Evolutionary conservation across 2,113 vertebrate species (phyloP), one percentile per base, ranked within the genome.

Genomic region (Vimba vimba): DNA sequence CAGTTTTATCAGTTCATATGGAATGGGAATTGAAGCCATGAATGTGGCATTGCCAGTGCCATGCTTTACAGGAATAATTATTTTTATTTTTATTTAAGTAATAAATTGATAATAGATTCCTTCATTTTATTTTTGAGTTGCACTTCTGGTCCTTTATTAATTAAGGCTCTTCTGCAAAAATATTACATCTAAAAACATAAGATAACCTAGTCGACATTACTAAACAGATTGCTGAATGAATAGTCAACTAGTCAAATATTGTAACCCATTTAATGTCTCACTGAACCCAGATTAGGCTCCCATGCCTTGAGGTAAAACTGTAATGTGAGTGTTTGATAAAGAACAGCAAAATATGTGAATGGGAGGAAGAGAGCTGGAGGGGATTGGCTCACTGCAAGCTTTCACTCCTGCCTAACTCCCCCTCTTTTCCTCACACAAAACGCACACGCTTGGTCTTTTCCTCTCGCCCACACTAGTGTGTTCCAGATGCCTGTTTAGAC

Each of bases 401-500:
- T 47, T 62, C 36, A n/a, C 27, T 27, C 43, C 33, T 52, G n/a
- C 27, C 57, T 30, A 2, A 74, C 71, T 77, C 71, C 55, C 36
- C 27, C 71, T 78, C 19, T 47, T 84, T 82, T 57, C 23, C 50
- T 36, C 30, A 17, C 33, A 8, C 21, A 39, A 57, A 69, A 39
- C 9, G 68, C 68, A 73, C 50, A 52, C n/a, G 23, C 69, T 71
- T 10, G 12, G 13, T 71, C 55, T 81, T 66, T 50, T 69, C 85
- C 59, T 62, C 69, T 79, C 69, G 21, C 81, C 33, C 39, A 71
- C 85, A 80, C 81, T 10, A 55, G 83, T 76, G 36, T 33, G 17
- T 86, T 69, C 71, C 81, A 84, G 60, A 47, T 84, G 64, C 59
- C 74, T 71, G 55, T 85, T 87, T 82, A 79, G 74, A 79, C 33